Percentiles rank a stretch among this genome's conserved stretches.
These are phyloP conservation scores for Autographa pulchrina DNA, from an alignment of 2,888 invertebrate species.

Conservation along the genomic window DNA sequence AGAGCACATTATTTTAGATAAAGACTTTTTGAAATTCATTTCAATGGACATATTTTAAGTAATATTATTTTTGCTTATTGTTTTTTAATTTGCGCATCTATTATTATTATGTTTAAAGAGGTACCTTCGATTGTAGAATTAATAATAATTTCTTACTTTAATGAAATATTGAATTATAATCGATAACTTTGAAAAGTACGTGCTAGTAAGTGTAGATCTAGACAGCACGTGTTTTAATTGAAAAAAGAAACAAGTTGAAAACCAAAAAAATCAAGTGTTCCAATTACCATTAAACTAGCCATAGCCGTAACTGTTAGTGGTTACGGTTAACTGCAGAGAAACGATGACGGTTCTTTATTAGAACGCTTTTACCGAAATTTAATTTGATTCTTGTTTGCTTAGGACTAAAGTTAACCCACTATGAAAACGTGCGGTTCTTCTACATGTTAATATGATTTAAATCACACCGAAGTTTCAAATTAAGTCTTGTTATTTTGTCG, in stretches of 20 bases:
- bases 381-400: conserved; percentile 45
- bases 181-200: too few relatives aligned
- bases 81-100: too few relatives aligned
- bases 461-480: conserved; percentile 18
- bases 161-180: too few relatives aligned
- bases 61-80: not conserved
- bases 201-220: too few relatives aligned
- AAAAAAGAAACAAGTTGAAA: too few relatives aligned
- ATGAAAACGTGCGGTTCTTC: conserved; percentile 16
- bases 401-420: conserved; percentile 42
- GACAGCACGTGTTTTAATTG: too few relatives aligned
- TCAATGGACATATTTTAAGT: not conserved
- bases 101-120: too few relatives aligned
- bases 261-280: too few relatives aligned
- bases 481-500: conserved; percentile 13
- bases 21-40: not conserved
- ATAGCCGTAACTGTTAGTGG: conserved; percentile 14
- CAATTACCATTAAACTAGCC: conserved; percentile 14
- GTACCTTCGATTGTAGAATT: too few relatives aligned
- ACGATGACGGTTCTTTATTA: conserved; percentile 29
- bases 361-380: conserved; percentile 43
- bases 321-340: conserved; percentile 9
- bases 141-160: too few relatives aligned
- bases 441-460: conserved; percentile 19
- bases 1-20: conserved; percentile 7